phyloP scores from a whole-genome alignment of 1,140 invertebrate species.

The Euura saliciscinereae region DNA sequence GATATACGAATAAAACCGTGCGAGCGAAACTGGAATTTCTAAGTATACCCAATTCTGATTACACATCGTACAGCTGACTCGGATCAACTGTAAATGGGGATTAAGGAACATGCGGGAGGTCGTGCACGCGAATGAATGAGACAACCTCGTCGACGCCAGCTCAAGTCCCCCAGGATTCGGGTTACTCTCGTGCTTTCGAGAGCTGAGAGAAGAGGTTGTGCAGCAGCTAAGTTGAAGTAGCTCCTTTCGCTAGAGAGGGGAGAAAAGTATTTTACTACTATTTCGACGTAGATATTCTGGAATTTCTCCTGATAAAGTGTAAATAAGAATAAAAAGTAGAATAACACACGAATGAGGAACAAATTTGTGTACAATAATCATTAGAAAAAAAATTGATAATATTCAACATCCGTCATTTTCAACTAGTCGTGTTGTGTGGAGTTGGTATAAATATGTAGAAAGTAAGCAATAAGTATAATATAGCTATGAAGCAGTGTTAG shows the following conservation, averaged over 20 bases:
- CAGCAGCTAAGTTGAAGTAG: neutral
- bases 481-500: too few relatives aligned
- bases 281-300: too few relatives aligned
- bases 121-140: constrained; percentile 1
- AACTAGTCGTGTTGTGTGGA: too few relatives aligned
- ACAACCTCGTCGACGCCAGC: neutral
- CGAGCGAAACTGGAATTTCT: neutral
- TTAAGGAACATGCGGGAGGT: constrained; percentile 1
- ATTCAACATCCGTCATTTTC: too few relatives aligned
- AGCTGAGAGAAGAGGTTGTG: neutral
- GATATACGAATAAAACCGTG: neutral
- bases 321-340: too few relatives aligned
- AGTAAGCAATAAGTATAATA: too few relatives aligned
- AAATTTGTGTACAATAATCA: too few relatives aligned
- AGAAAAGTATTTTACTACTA: too few relatives aligned
- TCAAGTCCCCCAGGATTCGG: neutral
- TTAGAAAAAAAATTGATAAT: too few relatives aligned
- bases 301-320: too few relatives aligned
- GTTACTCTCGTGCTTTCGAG: neutral
- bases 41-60: neutral
- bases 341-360: too few relatives aligned
- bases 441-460: too few relatives aligned
- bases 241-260: neutral
- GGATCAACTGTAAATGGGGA: constrained; percentile 1
- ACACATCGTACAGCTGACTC: neutral